Conservation (phyloP, 1,140 invertebrate species). For the Neotoxoptera formosana region DNA sequence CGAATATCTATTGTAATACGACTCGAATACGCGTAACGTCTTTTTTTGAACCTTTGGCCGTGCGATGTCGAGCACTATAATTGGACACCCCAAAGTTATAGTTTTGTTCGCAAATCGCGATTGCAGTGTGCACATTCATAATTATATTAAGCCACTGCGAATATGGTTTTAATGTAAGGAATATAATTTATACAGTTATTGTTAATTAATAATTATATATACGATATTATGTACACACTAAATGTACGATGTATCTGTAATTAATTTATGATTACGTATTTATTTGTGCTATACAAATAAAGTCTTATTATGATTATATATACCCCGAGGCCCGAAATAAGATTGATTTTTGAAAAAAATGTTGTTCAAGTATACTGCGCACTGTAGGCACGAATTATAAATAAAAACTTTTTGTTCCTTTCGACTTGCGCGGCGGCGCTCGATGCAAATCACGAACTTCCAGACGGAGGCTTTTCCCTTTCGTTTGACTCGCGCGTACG, state of each 20-base stretch:
- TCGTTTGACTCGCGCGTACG: constrained; percentile 36
- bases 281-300: too few species aligned
- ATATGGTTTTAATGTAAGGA: neutral
- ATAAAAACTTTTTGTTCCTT: neutral
- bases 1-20: neutral
- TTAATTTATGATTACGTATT: too few species aligned
- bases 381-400: neutral
- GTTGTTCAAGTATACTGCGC: neutral
- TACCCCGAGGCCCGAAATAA: neutral
- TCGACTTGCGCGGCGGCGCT: neutral
- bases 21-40: neutral
- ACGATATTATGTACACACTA: neutral
- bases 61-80: neutral
- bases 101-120: neutral
- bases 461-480: constrained; percentile 37
- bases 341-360: neutral
- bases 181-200: neutral
- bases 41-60: constrained; percentile 2
- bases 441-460: constrained; percentile 23
- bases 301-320: neutral
- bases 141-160: neutral
- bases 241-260: too few species aligned
- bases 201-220: neutral
- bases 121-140: neutral
- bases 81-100: neutral